Evolutionary conservation across 2,888 invertebrate species (phyloP), one percentile per base, ranked within the genome.

Genomic region (Nomada ruficornis): DNA sequence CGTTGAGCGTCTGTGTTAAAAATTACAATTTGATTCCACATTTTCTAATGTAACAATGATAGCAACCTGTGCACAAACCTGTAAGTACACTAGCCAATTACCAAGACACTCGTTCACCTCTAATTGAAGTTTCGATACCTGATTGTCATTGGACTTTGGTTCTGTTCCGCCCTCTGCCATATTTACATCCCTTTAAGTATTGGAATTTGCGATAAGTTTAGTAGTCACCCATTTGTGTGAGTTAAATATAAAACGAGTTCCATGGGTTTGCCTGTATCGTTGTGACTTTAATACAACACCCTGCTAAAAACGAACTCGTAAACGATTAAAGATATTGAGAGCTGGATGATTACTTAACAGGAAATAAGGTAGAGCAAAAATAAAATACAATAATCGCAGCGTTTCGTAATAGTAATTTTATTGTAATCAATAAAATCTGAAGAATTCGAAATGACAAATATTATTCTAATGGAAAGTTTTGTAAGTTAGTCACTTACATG

Each of bases 1-100:
- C 95, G 89, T 96, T 96, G 82, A 96, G 93, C 92, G 95, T 95
- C 96, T 96, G 84, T 15, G 62, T 62, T 7, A 65, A 44, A 65
- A 23, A 47, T 72, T 3, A 29, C 60, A 3, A 52, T 67, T 86
- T 74, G 50, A 23, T 44, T 62, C 70, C 50, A 20, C 10, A 44
- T 47, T n/a, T 13, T 18, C 23, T n/a, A 26, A 62, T 4, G 1
- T 1, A 23, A 36, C 2, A 44, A 0, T 4, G n/a, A 42, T 29
- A 13, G 13, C 13, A 1, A 47, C 23, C 57, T 29, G 52, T 54
- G 59, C 57, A 88, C 86, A 68, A 84, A 94, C 94, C 93, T 94
- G 94, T 77, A 94, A 90, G 89, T 94, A 94, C 74, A 91, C 91
- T 29, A 93, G 87, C 94, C 94, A 94, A 85, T 92, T 93, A 70